A percentile compares a stretch with the other conserved stretches of the same genome.
phyloP scores from a whole-genome alignment of 2,797 vertebrate species.

The Pangasius larnaudii region DNA sequence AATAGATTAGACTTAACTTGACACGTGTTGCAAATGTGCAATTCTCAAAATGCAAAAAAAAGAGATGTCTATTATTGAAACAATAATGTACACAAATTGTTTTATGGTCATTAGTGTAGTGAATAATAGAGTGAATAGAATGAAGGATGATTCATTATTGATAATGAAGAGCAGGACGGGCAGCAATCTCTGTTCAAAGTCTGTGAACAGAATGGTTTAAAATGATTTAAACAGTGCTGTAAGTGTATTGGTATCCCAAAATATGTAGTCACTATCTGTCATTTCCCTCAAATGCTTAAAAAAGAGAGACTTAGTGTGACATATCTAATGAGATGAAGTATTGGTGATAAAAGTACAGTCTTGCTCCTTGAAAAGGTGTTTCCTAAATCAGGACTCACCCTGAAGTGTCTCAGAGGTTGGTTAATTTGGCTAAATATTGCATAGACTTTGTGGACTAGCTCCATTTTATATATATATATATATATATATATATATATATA shows the following conservation, averaged over 20 bases:
- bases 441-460: conserved; percentile 3
- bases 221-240: conserved; percentile 38
- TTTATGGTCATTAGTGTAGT: conserved; percentile 64
- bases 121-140: conserved; percentile 63
- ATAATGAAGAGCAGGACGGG: conserved; percentile 48
- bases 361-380: conserved; percentile 16
- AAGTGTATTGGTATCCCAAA: conserved; percentile 38
- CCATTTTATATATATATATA: not conserved
- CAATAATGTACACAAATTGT: conserved; percentile 59
- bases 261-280: conserved; percentile 27
- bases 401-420: conserved; percentile 6
- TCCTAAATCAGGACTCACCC: not conserved
- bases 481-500: not conserved
- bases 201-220: conserved; percentile 25
- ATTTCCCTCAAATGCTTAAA: conserved; percentile 29
- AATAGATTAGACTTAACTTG: conserved; percentile 60
- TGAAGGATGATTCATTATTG: conserved; percentile 62
- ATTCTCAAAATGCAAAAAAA: conserved; percentile 55
- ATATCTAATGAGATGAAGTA: not conserved
- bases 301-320: conserved; percentile 12
- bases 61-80: conserved; percentile 62
- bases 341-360: conserved; percentile 15
- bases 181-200: conserved; percentile 39
- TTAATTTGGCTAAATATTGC: conserved; percentile 19
- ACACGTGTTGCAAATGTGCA: conserved; percentile 66